These are phyloP conservation scores for Staurois parvus DNA, from an alignment of 2,797 vertebrate species.

Conservation along the genomic window DNA sequence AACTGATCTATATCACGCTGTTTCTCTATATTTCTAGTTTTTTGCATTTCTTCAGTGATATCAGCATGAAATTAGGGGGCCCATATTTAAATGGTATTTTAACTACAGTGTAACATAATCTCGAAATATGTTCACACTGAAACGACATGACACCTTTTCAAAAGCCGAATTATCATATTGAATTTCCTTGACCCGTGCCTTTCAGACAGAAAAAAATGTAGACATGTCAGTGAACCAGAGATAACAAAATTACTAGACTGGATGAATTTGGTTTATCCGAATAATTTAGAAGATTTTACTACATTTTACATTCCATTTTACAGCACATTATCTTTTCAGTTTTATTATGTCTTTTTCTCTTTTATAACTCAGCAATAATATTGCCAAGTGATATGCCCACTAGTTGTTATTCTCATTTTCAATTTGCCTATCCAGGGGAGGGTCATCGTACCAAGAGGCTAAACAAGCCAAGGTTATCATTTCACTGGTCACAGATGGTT, in stretches of 20 bases:
- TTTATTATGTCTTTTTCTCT: too few relatives aligned
- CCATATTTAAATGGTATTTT: constrained; percentile 76
- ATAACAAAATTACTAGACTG: constrained; percentile 52
- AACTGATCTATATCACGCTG: constrained; percentile 38
- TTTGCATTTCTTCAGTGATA: constrained; percentile 74
- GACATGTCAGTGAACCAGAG: constrained; percentile 66
- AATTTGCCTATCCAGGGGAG: too few relatives aligned
- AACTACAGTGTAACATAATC: constrained; percentile 76
- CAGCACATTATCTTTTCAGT: constrained; percentile 69
- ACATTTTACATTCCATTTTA: constrained; percentile 75
- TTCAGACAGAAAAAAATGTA: constrained; percentile 69
- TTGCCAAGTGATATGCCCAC: too few relatives aligned
- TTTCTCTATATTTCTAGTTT: constrained; percentile 67
- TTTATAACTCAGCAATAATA: too few relatives aligned
- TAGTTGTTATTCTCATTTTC: too few relatives aligned
- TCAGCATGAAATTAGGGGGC: constrained; percentile 77
- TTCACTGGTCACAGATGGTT: too few relatives aligned
- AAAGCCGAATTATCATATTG: constrained; percentile 81
- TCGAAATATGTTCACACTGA: constrained; percentile 70
- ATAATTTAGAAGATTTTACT: constrained; percentile 45
- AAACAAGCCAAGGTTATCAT: too few relatives aligned
- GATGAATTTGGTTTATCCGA: constrained; percentile 55
- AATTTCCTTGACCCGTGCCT: constrained; percentile 82
- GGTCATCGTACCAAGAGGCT: too few relatives aligned
- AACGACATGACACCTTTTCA: constrained; percentile 73